These are phyloP conservation scores for Hassar affinis DNA, from an alignment of 2,113 vertebrate species.

Conservation along the genomic window DNA sequence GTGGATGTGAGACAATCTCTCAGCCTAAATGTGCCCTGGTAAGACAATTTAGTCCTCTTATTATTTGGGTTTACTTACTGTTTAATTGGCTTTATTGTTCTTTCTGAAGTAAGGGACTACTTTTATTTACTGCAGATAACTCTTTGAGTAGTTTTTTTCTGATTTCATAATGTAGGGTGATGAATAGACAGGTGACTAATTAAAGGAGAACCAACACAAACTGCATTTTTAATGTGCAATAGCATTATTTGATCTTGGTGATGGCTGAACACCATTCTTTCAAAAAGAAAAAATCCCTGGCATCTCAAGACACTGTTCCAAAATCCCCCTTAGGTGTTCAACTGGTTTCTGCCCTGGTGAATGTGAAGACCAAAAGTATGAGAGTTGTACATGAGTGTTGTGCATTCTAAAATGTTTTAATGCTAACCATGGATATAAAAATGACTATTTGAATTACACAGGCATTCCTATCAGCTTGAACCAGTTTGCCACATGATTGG, in stretches of 20 bases:
- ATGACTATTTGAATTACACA: no score
- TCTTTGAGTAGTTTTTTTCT: neutral
- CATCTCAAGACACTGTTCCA: no score
- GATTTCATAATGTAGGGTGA: neutral
- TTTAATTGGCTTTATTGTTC: neutral
- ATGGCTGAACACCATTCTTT: no score
- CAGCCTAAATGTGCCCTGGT: conserved; percentile 87
- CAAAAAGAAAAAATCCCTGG: no score
- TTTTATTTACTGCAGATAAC: neutral
- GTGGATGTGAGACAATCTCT: conserved; percentile 82
- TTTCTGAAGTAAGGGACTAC: neutral
- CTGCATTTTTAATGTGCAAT: neutral
- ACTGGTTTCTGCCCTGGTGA: no score
- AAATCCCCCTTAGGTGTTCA: no score
- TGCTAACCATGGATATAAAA: no score
- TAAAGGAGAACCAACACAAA: neutral
- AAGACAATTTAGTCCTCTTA: conserved; percentile 53
- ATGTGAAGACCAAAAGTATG: no score
- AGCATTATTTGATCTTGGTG: neutral
- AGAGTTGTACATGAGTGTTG: no score
- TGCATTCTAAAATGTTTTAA: no score
- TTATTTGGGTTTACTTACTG: neutral
- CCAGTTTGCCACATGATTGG: no score
- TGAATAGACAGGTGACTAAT: neutral
- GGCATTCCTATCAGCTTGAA: no score